Evolutionary conservation across 2,797 vertebrate species (phyloP).

Genomic region (Cryptoblepharus egeriae): DNA sequence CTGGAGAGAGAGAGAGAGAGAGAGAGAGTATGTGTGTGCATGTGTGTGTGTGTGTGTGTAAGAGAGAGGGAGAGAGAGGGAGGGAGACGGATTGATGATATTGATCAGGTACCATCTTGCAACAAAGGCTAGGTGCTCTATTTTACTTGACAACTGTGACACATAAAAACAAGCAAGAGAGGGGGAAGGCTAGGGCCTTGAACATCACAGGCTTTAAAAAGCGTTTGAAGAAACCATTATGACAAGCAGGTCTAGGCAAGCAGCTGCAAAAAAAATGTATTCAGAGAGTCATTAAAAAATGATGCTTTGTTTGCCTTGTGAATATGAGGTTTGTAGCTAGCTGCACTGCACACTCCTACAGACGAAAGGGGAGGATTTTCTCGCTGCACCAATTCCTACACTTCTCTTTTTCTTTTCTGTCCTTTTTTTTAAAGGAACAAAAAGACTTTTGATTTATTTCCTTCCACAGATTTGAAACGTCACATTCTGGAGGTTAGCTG

Average conservation of each 20-base stretch:
- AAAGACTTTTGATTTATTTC: conserved; percentile 60
- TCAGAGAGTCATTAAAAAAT: conserved; percentile 95
- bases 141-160: conserved; percentile 92
- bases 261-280: conserved; percentile 85
- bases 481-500: conserved; percentile 50
- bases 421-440: conserved; percentile 33
- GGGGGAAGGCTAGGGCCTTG: conserved; percentile 90
- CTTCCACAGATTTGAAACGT: conserved; percentile 52
- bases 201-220: conserved; percentile 91
- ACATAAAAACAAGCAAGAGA: conserved; percentile 88
- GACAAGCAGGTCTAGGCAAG: conserved; percentile 87
- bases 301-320: conserved; percentile 97
- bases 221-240: conserved; percentile 89
- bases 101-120: conserved; percentile 98
- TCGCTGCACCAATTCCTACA: conserved; percentile 50
- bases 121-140: conserved; percentile 94
- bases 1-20: conserved; percentile 89
- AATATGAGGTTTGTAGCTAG: conserved; percentile 84
- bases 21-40: conserved; percentile 61
- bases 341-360: conserved; percentile 78
- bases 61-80: conserved; percentile 80
- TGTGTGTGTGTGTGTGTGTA: conserved; percentile 45
- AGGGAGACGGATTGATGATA: conserved; percentile 95
- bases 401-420: conserved; percentile 33
- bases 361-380: conserved; percentile 77